phyloP scores from a whole-genome alignment of 2,113 vertebrate species.

The Gymnarchus niloticus region DNA sequence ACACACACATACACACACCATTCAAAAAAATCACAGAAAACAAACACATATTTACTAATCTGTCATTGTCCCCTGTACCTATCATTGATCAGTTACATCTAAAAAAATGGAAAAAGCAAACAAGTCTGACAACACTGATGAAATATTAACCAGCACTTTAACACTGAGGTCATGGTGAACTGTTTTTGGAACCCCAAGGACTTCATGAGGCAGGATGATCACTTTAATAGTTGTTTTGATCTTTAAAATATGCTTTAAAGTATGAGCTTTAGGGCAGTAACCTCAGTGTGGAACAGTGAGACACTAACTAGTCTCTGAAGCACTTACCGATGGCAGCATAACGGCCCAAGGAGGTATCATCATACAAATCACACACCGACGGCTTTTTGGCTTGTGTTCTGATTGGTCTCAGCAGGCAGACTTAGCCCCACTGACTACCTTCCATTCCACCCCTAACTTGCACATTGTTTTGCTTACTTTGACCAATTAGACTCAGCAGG shows the following conservation, averaged over 20 bases:
- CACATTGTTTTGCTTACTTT: not conserved
- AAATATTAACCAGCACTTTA: not conserved
- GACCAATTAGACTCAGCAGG: not conserved
- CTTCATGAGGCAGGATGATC: not conserved
- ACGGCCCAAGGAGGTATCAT: not conserved
- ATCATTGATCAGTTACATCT: slow-evolving; percentile 5
- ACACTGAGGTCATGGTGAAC: not conserved
- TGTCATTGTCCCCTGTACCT: not conserved
- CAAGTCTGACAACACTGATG: slow-evolving; percentile 14
- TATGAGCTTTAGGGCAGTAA: not conserved
- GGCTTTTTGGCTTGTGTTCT: not conserved
- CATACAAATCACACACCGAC: not conserved
- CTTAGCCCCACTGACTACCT: not conserved
- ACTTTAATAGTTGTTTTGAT: not conserved
- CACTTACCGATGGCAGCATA: no score
- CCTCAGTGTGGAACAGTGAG: not conserved
- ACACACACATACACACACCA: slow-evolving; percentile 6
- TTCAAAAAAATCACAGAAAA: not conserved
- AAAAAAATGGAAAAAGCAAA: not conserved
- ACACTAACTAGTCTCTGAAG: not conserved
- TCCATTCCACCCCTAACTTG: not conserved
- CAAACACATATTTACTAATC: slow-evolving; percentile 9
- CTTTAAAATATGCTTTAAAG: not conserved
- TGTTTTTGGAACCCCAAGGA: not conserved
- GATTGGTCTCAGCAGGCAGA: not conserved